These are phyloP conservation scores for Sphaerodactylus townsendi DNA, from an alignment of 2,113 vertebrate genomes.

Conservation along the genomic window DNA sequence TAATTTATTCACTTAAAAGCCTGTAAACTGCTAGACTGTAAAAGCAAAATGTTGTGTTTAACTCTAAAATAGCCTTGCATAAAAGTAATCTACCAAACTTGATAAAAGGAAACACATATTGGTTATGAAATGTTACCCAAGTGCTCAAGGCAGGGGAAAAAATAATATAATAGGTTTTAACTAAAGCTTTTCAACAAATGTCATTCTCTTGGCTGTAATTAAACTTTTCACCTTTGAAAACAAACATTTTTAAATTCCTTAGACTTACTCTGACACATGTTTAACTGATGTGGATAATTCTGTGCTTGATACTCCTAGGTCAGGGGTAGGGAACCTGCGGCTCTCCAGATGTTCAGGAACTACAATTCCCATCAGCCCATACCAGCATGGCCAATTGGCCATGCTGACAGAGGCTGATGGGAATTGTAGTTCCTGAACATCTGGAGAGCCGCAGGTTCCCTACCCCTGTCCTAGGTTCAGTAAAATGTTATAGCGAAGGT, in stretches of 20 bases:
- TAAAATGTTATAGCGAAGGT: background rate
- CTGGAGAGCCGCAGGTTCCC: too few species aligned
- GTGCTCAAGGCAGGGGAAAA: constrained; percentile 10
- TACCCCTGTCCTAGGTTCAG: too few species aligned
- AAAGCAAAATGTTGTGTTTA: constrained; percentile 42
- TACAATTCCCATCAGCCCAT: too few species aligned
- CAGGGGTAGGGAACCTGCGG: too few species aligned
- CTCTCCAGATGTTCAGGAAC: too few species aligned
- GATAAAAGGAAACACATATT: constrained; percentile 6
- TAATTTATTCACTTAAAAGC: constrained; percentile 20
- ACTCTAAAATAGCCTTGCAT: constrained; percentile 32
- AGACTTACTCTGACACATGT: constrained; percentile 26
- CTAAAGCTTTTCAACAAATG: constrained; percentile 42
- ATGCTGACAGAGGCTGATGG: too few species aligned
- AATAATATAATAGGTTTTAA: constrained; percentile 1
- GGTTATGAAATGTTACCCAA: background rate
- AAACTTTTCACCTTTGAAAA: constrained; percentile 54
- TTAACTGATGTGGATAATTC: constrained; percentile 29
- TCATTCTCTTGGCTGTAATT: constrained; percentile 42
- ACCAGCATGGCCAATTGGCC: too few species aligned
- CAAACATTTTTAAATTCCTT: constrained; percentile 22
- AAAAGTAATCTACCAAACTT: background rate
- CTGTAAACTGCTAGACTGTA: constrained; percentile 22
- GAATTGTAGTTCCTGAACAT: too few species aligned
- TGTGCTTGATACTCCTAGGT: background rate